A percentile compares a stretch with the other conserved stretches of the same genome.
These are phyloP conservation scores for Proisotoma minuta DNA, from an alignment of 2,888 invertebrate genomes.

Conservation along the genomic window DNA sequence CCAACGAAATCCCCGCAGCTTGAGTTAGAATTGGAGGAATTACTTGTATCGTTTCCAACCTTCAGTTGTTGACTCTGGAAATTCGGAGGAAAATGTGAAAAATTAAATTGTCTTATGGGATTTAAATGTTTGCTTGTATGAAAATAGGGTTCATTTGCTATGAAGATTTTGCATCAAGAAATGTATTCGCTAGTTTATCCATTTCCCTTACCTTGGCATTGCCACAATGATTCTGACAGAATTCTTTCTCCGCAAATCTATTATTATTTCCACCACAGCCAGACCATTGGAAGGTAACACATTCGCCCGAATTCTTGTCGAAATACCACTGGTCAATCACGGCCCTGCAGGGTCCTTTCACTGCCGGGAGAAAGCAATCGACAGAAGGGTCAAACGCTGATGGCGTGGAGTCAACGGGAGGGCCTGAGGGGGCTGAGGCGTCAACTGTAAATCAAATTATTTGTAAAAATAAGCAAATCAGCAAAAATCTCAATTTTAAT, in stretches of 20 bases:
- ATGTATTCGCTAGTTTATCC: no score
- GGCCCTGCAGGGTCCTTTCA: conserved; percentile 47
- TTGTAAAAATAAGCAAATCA: conserved; percentile 6
- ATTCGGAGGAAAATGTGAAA: no score
- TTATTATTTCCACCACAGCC: conserved; percentile 49
- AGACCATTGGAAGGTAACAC: conserved; percentile 51
- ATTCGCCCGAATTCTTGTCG: conserved; percentile 49
- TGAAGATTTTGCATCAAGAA: no score
- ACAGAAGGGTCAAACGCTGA: conserved; percentile 40
- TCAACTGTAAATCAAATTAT: conserved; percentile 35
- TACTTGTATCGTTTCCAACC: not conserved
- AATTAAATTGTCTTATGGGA: no score
- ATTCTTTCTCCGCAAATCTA: conserved; percentile 35
- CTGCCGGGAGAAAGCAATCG: conserved; percentile 43
- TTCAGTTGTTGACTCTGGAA: no score
- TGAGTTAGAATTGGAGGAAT: conserved; percentile 13
- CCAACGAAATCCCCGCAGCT: conserved; percentile 44
- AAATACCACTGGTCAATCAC: conserved; percentile 50
- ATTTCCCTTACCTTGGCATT: no score
- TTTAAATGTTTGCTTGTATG: no score
- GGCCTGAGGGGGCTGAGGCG: conserved; percentile 21
- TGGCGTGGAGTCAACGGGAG: conserved; percentile 28
- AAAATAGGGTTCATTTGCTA: no score
- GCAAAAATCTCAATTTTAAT: no score
- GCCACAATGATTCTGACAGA: conserved; percentile 33